phyloP scores from a whole-genome alignment of 1,140 invertebrate species.

The Venustaconcha ellipsiformis region DNA sequence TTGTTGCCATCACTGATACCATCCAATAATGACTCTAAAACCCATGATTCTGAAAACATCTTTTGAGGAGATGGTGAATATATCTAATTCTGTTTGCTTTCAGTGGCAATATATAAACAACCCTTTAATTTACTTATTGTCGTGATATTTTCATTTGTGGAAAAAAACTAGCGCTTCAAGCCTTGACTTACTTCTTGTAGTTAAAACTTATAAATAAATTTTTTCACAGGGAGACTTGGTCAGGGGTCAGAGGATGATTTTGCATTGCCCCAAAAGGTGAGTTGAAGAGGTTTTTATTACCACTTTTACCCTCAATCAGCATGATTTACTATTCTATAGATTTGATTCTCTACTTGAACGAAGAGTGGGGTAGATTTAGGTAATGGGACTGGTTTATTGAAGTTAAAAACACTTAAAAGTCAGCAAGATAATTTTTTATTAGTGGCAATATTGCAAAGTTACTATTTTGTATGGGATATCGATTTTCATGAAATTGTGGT shows the following conservation, averaged over 20 bases:
- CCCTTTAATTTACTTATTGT: background rate
- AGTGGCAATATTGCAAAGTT: background rate
- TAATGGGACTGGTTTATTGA: too few species aligned
- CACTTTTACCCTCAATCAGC: too few species aligned
- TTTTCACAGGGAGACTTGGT: constrained; percentile 59
- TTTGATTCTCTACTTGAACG: too few species aligned
- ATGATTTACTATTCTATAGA: too few species aligned
- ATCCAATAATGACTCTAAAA: too few species aligned
- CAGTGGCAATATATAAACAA: background rate
- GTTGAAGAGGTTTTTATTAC: background rate
- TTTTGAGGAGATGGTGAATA: too few species aligned
- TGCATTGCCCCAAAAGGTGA: constrained; percentile 59
- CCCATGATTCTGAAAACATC: too few species aligned
- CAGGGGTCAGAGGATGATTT: constrained; percentile 64
- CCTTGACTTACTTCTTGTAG: background rate
- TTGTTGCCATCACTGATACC: too few species aligned
- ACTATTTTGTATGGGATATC: too few species aligned
- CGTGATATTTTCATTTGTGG: background rate
- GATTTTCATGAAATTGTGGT: too few species aligned
- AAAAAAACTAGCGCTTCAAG: background rate
- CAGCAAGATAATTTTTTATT: background rate
- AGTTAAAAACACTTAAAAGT: background rate
- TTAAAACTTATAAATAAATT: background rate
- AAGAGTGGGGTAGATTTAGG: too few species aligned
- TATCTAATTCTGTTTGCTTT: too few species aligned